Percentiles rank a stretch among this genome's conserved stretches.
Conservation (phyloP, 2,888 invertebrate species). For the Orthosia gothica region DNA sequence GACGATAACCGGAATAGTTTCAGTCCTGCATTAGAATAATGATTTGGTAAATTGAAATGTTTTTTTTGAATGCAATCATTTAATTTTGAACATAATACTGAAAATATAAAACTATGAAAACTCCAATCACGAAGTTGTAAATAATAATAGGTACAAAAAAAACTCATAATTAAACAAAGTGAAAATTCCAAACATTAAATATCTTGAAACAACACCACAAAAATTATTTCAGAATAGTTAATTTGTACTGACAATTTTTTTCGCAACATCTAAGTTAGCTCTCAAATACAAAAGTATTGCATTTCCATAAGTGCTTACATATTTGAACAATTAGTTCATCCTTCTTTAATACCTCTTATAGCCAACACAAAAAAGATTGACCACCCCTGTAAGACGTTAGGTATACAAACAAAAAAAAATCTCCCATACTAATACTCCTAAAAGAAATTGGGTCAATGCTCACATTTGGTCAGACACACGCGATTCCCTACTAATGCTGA, state of each 20-base stretch:
- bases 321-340: not conserved
- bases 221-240: no score
- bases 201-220: no score
- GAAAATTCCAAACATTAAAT: not conserved
- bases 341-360: no score
- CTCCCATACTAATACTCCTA: constrained; percentile 45
- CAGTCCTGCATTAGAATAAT: not conserved
- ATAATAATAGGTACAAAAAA: no score
- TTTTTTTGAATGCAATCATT: not conserved
- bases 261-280: no score
- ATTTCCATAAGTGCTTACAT: no score
- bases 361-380: constrained; percentile 17
- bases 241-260: no score
- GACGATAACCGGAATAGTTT: not conserved
- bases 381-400: constrained; percentile 35
- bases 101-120: not conserved
- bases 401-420: constrained; percentile 54
- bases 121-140: not conserved
- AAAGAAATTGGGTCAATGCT: constrained; percentile 63
- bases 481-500: constrained; percentile 63
- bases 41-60: not conserved
- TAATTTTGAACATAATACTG: not conserved
- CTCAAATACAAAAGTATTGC: no score
- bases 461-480: constrained; percentile 68
- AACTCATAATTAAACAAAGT: not conserved